Base-by-base conservation (phyloP, 2,797 vertebrate species). In the Thaleichthys pacificus region DNA sequence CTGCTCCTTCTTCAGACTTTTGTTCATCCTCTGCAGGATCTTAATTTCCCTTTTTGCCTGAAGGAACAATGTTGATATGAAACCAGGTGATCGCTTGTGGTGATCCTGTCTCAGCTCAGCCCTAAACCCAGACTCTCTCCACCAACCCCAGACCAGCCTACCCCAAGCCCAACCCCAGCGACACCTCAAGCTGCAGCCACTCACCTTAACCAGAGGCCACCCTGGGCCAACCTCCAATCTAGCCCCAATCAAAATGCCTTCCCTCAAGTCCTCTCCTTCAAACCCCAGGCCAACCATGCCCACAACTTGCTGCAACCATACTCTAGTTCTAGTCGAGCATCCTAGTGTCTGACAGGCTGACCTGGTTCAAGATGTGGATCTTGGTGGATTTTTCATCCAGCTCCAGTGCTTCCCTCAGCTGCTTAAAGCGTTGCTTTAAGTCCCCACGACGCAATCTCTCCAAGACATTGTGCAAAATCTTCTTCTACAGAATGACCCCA, bases 1-100 rank as follows among this genome's bases (percentile, higher is more conserved):
- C 71, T 84, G 89, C 65, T 28, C 67, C 75, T 19, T 77, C 83
- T 3, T 76, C 66, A 84, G 78, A 1, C 19, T 5, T 0, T 7
- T 26, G 26, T 81, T 70, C 0, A 30, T 28, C 0, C 0, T 28
- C 61, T 21, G 73, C 66, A 92, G 75, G 9, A 78, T 8, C 67
- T 65, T 5, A 62, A 90, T 88, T 68, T 84, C 51, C 54, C 71
- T 6, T 14, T 61, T 35, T 0, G 89, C 88, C 90, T 91, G 73
- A 19, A 65, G 38, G 0, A 42, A 28, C 22, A 1, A 61, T 24
- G 11, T 12, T 26, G 28, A 19, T 64, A 64, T 57, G 1, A 66
- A 28, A 51, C 26, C 12, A 66, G 47, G 26, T 24, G 22, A 12
- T 6, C 19, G 22, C 24, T 49, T 21, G 21, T 19, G 49, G 47